Evolutionary conservation across 2,113 vertebrate species (phyloP).

Genomic region (Marmota flaviventris): DNA sequence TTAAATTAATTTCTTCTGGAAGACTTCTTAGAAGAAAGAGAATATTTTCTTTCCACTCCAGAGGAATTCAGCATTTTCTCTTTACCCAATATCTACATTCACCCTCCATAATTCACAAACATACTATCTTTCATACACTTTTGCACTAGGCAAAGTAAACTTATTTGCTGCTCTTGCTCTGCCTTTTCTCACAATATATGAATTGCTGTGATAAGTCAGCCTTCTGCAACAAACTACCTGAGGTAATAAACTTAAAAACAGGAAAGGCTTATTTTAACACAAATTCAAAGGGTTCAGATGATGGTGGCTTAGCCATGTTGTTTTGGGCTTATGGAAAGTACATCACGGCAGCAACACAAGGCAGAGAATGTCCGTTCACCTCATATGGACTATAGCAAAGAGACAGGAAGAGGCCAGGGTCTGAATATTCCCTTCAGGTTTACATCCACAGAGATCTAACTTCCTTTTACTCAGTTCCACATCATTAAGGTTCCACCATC

Average conservation of each 20-base stretch:
- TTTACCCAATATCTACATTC: not conserved
- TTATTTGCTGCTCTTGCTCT: not conserved
- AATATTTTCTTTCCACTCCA: not conserved
- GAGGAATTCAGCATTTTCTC: not conserved
- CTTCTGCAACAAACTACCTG: not conserved
- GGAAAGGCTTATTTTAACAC: not conserved
- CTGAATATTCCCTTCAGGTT: not conserved
- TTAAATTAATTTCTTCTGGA: not conserved
- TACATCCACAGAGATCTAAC: fast-evolving
- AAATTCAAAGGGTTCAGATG: no score
- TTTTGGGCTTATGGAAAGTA: no score
- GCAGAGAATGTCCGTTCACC: no score
- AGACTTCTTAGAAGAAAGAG: not conserved
- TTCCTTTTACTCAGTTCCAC: not conserved
- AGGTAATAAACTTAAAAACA: not conserved
- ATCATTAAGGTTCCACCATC: not conserved
- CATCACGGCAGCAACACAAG: no score
- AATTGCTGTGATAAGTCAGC: not conserved
- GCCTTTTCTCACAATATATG: not conserved
- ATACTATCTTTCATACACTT: not conserved
- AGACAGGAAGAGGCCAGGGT: not conserved
- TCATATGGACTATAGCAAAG: no score
- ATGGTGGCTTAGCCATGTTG: no score
- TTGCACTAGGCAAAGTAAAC: not conserved
- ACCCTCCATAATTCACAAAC: not conserved